Base-by-base conservation (phyloP, 2,797 vertebrate species). In the Epinephelus malabaricus region DNA sequence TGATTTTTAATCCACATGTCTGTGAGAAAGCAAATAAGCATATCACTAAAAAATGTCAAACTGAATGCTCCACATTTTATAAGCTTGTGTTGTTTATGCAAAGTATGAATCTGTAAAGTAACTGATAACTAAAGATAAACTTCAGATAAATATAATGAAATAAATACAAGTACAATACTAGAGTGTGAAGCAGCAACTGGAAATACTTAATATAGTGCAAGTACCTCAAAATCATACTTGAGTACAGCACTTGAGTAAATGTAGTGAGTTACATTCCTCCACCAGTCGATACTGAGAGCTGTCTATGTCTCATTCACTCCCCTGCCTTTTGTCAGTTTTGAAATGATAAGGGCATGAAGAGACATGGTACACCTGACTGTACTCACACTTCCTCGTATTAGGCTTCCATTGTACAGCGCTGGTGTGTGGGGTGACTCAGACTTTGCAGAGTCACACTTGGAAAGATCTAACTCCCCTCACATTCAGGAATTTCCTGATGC, bases 401-500 rank as follows among this genome's bases (percentile, higher is more conserved):
- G 1, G 12, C 67, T 43, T 54, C 63, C 50, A 59, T 79, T 85
- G 80, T 69, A 50, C 15, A 5, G 7, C 18, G 0, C 19, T 61
- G 27, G 62, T 49, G 53, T n/a, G 47, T 67, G 40, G 50, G 60
- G 49, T 92, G 92, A 92, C 73, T 94, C 90, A 90, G 81, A 30
- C 55, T 74, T 80, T 89, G 92, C 90, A 76, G 72, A 85, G 90
- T 93, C 92, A 93, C 67, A 69, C 78, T 90, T 85, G 84, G 88
- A 88, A 91, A 81, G 71, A 58, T 78, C 86, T 78, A 78, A 82
- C 87, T 89, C 88, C 58, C 84, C 63, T 85, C 53, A 55, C 76
- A 78, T 93, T 94, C 91, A 94, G 94, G 95, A 96, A 94, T 95
- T 96, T 96, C 95, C 94, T 94, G 92, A 93, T 91, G 88, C 88